Evolutionary conservation across 2,797 vertebrate species (phyloP).

Genomic region (Nasua narica): DNA sequence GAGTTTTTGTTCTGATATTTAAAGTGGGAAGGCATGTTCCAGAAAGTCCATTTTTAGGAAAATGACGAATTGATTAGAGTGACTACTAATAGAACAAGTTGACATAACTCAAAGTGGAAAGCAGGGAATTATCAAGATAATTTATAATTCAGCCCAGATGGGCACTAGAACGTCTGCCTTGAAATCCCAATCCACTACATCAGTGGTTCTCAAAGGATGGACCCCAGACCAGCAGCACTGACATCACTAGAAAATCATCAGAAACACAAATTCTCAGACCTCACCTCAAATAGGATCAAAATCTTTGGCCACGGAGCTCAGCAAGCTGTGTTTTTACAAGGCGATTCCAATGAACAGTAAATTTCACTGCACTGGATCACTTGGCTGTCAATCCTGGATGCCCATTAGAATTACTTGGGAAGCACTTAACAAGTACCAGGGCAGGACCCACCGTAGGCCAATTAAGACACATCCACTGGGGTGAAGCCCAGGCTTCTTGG

Average conservation of each 20-base stretch:
- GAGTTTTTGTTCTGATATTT: constrained; percentile 60
- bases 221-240: neutral
- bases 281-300: neutral
- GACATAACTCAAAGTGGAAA: constrained; percentile 38
- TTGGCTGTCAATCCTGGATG: neutral
- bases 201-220: neutral
- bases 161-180: neutral
- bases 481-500: neutral
- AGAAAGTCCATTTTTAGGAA: constrained; percentile 64
- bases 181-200: neutral
- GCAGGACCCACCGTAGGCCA: neutral
- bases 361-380: neutral
- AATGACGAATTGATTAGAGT: constrained; percentile 63
- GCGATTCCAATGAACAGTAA: neutral
- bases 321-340: neutral
- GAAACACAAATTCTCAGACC: neutral
- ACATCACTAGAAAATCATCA: neutral
- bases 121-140: constrained; percentile 15
- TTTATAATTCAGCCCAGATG: neutral
- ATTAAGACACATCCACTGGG: neutral
- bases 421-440: neutral
- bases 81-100: constrained; percentile 46
- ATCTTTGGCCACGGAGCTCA: neutral
- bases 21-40: constrained; percentile 57
- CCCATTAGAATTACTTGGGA: neutral